A percentile compares a stretch with the other conserved stretches of the same genome.
phyloP scores from a whole-genome alignment of 2,113 vertebrate species.

The Aegypius monachus region DNA sequence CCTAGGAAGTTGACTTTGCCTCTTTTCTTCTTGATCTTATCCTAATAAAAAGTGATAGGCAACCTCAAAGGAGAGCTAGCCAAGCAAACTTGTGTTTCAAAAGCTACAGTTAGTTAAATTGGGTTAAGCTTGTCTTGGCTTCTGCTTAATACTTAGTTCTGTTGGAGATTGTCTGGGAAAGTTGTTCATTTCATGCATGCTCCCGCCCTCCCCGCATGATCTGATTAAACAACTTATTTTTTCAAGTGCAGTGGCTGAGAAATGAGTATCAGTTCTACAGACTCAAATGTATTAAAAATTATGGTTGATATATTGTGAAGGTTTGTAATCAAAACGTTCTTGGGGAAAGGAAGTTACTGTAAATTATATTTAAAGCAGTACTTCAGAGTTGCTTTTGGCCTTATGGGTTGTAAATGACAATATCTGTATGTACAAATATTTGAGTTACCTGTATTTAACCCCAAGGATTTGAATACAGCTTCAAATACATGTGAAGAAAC shows the following conservation, averaged over 20 bases:
- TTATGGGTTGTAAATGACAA: neutral
- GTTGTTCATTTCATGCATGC: neutral
- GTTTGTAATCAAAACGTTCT: neutral
- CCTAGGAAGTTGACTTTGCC: neutral
- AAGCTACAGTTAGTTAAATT: neutral
- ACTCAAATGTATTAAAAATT: neutral
- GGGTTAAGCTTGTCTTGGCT: neutral
- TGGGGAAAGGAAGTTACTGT: neutral
- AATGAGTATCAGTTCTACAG: neutral
- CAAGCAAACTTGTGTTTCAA: neutral
- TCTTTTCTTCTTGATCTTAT: neutral
- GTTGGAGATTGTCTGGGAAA: neutral
- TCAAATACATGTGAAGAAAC: neutral
- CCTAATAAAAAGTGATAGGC: neutral
- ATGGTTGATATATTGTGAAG: neutral
- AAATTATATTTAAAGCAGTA: neutral
- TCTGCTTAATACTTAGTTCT: neutral
- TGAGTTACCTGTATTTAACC: neutral
- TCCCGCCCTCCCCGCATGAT: neutral
- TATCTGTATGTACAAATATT: conserved; percentile 5
- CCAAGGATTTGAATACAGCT: neutral
- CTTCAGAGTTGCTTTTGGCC: neutral
- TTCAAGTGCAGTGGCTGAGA: neutral
- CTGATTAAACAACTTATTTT: neutral
- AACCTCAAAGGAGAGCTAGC: neutral